Evolutionary conservation across 2,113 vertebrate species (phyloP), one percentile per base, ranked within the genome.

Genomic region (Hassar affinis): DNA sequence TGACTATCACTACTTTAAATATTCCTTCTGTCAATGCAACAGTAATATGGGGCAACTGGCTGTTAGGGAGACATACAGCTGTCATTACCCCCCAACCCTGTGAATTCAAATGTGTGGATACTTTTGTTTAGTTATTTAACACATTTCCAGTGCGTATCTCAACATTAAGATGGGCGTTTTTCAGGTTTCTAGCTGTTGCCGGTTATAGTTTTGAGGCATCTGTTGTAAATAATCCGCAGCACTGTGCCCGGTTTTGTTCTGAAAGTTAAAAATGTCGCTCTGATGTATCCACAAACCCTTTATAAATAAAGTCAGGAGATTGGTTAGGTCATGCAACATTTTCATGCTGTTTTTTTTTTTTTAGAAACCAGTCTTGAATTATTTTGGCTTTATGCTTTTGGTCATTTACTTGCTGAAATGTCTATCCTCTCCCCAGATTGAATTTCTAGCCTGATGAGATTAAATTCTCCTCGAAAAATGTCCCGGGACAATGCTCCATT

Each of bases 1-100:
- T 66, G 20, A 83, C 14, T 49, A 57, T 72, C 6, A 42, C 68
- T 74, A 82, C 14, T 38, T 59, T 18, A 81, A 54, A 72, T 57
- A 74, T 47, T 68, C 9, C 22, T 82, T 59, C 22, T 35, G 69
- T 61, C n/a, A 59, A 49, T 72, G 10, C n/a, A 82, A 71, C 33
- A 45, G 51, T 81, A 25, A 35, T 69, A 68, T 81, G 49, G 35
- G 49, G 11, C 5, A 42, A 57, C 57, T 18, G 6, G 8, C 35
- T 81, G 25, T 47, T 45, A 72, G 12, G 59, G 27, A 38, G 49
- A 35, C 59, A 81, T 45, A 45, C 22, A 45, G 49, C 64, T 38
- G 49, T 56, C 69, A 72, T 17, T 49, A 49, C 2, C 5, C 18
- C 4, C 11, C 25, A 49, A 27, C 22, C 54, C 47, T 81, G 62